These are phyloP conservation scores for Xiphorhynchus elegans DNA, from an alignment of 2,113 vertebrate species.

Conservation along the genomic window DNA sequence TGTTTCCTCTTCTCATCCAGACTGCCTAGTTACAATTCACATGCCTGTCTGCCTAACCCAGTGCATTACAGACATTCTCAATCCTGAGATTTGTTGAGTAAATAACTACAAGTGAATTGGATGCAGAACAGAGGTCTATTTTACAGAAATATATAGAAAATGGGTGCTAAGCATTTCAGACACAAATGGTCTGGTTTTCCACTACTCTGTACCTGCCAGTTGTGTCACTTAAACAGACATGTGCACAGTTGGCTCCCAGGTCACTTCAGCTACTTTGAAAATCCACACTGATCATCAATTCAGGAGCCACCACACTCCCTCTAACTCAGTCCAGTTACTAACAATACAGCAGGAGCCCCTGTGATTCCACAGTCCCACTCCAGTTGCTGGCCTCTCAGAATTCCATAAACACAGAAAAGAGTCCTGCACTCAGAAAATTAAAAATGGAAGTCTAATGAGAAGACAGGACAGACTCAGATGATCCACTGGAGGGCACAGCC, in stretches of 20 bases:
- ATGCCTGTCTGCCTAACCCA: not conserved
- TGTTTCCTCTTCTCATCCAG: not conserved
- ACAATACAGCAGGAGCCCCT: not conserved
- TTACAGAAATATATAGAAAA: not conserved
- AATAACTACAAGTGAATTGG: not conserved
- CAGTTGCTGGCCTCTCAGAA: not conserved
- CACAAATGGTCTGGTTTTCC: not conserved
- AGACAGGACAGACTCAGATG: not conserved
- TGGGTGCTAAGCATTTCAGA: not conserved
- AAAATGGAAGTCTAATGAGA: not conserved
- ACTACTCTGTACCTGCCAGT: not conserved
- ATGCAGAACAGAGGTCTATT: not conserved
- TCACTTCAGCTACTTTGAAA: not conserved
- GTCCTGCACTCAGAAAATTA: not conserved
- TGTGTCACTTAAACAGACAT: not conserved
- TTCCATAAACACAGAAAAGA: not conserved
- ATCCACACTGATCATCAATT: not conserved
- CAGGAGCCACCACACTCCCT: not conserved
- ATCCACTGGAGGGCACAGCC: not conserved
- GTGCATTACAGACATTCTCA: not conserved
- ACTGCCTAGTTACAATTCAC: not conserved
- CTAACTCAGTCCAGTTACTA: not conserved
- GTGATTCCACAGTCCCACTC: not conserved
- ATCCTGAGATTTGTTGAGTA: not conserved
- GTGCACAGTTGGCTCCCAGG: not conserved